Conservation (phyloP, 1,140 invertebrate species). For the Mesaphorura yosii region DNA sequence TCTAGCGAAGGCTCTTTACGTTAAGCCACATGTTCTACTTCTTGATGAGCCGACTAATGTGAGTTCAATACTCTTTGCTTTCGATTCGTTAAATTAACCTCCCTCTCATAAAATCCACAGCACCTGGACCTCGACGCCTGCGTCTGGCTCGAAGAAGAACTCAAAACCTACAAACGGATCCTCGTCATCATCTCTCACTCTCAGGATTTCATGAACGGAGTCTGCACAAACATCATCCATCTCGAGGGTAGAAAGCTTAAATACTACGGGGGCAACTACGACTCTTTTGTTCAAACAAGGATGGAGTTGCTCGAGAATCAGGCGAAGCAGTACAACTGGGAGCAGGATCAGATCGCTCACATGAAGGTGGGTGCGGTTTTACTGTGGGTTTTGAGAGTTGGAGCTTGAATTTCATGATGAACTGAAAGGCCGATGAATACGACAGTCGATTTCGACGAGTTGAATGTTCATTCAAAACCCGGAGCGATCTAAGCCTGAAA, state of each 20-base stretch:
- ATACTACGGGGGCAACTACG: conserved; percentile 91
- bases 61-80: conserved; percentile 5
- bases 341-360: conserved; percentile 97
- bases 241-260: conserved; percentile 85
- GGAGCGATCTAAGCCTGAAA: no score
- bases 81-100: neutral
- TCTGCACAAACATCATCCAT: conserved; percentile 98
- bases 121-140: conserved; percentile 77
- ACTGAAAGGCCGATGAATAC: conserved; percentile 37
- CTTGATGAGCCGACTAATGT: conserved; percentile 43
- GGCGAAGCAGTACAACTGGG: conserved; percentile 98
- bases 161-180: conserved; percentile 92
- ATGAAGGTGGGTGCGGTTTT: conserved; percentile 69
- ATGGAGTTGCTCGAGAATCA: conserved; percentile 95
- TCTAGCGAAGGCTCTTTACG: conserved; percentile 67
- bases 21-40: conserved; percentile 31
- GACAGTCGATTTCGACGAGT: conserved; percentile 1
- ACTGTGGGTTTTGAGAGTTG: neutral
- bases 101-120: conserved; percentile 46
- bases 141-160: conserved; percentile 98
- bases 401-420: conserved; percentile 34
- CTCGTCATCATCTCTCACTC: conserved; percentile 98
- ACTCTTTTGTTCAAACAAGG: conserved; percentile 83
- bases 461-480: conserved; percentile 2
- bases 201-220: conserved; percentile 98